Percentiles rank a stretch among this genome's conserved stretches.
Evolutionary conservation across 1,140 invertebrate species (phyloP).

Genomic region (Thrips palmi): DNA sequence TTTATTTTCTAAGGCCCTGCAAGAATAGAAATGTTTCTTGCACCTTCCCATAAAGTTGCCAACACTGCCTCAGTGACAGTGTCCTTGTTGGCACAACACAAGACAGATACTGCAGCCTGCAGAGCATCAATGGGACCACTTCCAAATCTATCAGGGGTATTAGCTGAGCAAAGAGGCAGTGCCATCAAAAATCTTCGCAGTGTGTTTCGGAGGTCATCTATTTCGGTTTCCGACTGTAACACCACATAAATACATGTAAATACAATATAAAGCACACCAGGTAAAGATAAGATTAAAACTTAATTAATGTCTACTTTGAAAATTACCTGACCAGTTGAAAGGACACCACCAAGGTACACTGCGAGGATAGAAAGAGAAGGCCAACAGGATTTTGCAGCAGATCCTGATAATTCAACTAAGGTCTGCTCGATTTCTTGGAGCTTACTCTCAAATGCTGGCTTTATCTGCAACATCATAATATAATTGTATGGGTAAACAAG

Average conservation of each 20-base stretch:
- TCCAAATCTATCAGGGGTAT: too few relatives aligned
- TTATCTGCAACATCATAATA: constrained; percentile 25
- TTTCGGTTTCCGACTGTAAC: constrained; percentile 20
- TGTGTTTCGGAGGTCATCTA: constrained; percentile 26
- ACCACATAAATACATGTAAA: constrained; percentile 10
- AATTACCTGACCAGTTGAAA: constrained; percentile 19
- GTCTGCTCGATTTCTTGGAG: constrained; percentile 23
- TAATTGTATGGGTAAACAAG: constrained; percentile 11
- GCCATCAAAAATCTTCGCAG: constrained; percentile 31
- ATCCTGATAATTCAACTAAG: too few relatives aligned
- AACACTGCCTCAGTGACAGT: constrained; percentile 27
- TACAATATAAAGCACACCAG: not conserved
- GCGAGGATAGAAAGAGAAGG: constrained; percentile 32
- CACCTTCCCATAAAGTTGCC: constrained; percentile 47
- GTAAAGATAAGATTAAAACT: not conserved
- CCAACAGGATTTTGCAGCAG: too few relatives aligned
- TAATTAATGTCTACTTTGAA: not conserved
- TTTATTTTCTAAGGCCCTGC: constrained; percentile 5
- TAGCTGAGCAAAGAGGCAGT: constrained; percentile 30
- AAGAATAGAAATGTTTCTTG: constrained; percentile 4
- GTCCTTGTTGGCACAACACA: constrained; percentile 14
- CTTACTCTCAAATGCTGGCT: constrained; percentile 28
- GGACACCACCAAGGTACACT: constrained; percentile 32
- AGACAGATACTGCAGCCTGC: constrained; percentile 13
- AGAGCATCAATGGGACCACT: constrained; percentile 31